Base-by-base conservation (phyloP, 2,888 invertebrate genomes). In the Busseola fusca region DNA sequence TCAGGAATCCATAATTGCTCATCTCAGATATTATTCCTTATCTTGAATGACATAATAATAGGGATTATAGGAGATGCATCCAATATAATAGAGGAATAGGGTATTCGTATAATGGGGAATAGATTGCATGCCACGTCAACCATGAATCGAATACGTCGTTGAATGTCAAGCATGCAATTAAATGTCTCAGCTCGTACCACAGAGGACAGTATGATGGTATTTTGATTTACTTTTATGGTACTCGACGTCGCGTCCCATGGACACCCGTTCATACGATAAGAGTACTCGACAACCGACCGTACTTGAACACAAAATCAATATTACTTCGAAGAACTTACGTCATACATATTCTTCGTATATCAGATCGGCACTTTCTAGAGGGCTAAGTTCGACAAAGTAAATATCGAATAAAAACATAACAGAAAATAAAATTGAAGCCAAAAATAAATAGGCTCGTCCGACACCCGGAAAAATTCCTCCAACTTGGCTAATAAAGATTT, bases 401-500 rank as follows among this genome's bases (percentile, higher is more conserved):
- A 83, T 69, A 78, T 65, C 75, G 45, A 74, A 76, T 78, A 74
- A 69, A 69, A 72, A 74, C 48, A 71, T 73, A 64, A 72, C 76
- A 74, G 62, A 80, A 74, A 69, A 72, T 72, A 70, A 81, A 83
- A 82, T 74, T 67, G 56, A 66, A 66, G 64, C 54, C 71, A 63
- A 81, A 83, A 75, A 77, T 74, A 80, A 76, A 82, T 70, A 84
- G 81, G 80, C 82, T 67, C 77, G 80, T 82, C 76, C 76, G 80
- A 83, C 86, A 84, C 83, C 86, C 85, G 83, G 84, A 82, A 87
- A 88, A 90, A 90, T 87, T 88, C 86, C 84, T 89, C 87, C 84
- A 91, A 92, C 90, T 91, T 90, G 82, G 86, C 92, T 93, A 93
- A 93, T 94, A 93, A 93, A 94, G 93, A 93, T 93, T 93, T 94